These are phyloP conservation scores for Polypterus bichir DNA, from an alignment of 2,113 vertebrate species.

Conservation along the genomic window DNA sequence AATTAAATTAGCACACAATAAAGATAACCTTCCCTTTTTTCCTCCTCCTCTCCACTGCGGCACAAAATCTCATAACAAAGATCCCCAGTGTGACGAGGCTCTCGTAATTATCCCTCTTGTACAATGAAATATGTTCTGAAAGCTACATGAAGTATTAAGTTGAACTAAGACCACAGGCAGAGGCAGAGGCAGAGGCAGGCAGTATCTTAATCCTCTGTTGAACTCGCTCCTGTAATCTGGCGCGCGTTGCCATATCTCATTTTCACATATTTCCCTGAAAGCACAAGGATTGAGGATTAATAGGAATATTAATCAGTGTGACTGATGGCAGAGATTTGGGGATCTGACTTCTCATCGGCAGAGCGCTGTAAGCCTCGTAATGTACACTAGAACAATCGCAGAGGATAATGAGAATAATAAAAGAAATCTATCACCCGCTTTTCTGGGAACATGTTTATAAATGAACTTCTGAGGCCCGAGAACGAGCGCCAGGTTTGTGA, in stretches of 20 bases:
- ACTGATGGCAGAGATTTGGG: constrained; percentile 36
- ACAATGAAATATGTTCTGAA: constrained; percentile 32
- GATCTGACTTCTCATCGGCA: constrained; percentile 28
- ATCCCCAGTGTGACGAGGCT: constrained; percentile 24
- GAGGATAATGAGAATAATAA: constrained; percentile 6
- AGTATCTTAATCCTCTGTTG: constrained; percentile 36
- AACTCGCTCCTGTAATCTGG: constrained; percentile 35
- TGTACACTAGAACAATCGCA: background rate
- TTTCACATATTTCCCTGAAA: constrained; percentile 38
- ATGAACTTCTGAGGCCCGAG: background rate
- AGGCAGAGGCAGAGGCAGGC: constrained; percentile 4
- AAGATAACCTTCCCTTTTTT: background rate
- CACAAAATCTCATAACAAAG: constrained; percentile 24
- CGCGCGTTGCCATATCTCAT: constrained; percentile 37
- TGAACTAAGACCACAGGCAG: constrained; percentile 21
- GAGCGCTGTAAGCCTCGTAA: background rate
- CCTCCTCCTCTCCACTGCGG: constrained; percentile 11
- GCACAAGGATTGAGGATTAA: constrained; percentile 31
- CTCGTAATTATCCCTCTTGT: constrained; percentile 29
- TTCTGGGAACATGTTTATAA: constrained; percentile 1
- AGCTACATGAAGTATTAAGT: constrained; percentile 32
- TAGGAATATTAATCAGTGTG: constrained; percentile 45
- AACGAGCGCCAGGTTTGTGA: background rate
- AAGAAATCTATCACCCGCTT: background rate
- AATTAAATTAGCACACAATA: background rate